Evolutionary conservation across 2,888 invertebrate species (phyloP), one percentile per base, ranked within the genome.

Genomic region (Drosophila nr. perissopoda): DNA sequence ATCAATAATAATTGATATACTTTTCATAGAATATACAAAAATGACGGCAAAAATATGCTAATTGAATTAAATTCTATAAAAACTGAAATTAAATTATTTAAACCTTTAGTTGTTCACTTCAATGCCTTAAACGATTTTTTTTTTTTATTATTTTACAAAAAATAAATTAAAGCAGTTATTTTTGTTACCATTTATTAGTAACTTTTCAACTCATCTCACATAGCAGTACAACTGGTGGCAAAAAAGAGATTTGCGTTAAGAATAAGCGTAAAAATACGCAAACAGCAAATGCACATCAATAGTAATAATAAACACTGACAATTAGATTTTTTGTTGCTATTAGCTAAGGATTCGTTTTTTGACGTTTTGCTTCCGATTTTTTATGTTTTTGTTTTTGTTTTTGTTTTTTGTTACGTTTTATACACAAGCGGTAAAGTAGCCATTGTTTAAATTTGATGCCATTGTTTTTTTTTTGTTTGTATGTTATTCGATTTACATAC

Each of bases 241-340:
- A 62, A 67, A 58, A 59, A 61, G 18, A 34, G 36, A 51, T 48
- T 79, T 77, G 76, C 70, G 65, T 84, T 75, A 70, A 83, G 70
- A 74, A 66, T 63, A 72, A 73, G 74, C 73, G 70, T 64, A 62
- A 74, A 73, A 78, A 78, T 74, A 74, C 72, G 86, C 77, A 80
- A 76, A 88, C 84, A 89, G 79, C 67, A 67, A 83, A 78, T 84
- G 75, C 70, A 85, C 75, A 85, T 82, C 74, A 79, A 82, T 81
- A 87, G 75, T 83, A 75, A 85, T 85, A 77, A 76, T 83, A 82
- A 81, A 82, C 88, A 82, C 86, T 86, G 76, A 88, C 82, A 88
- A 86, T 91, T 81, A 82, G 87, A 82, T 76, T 81, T 79, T 16
- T 40, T 13, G 25, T 25, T 46, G 46, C 46, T 46, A 46, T 46